Evolutionary conservation across 92 coral and sea anemone genomes (phyloP).

Genomic region (Actinernus sp.): DNA sequence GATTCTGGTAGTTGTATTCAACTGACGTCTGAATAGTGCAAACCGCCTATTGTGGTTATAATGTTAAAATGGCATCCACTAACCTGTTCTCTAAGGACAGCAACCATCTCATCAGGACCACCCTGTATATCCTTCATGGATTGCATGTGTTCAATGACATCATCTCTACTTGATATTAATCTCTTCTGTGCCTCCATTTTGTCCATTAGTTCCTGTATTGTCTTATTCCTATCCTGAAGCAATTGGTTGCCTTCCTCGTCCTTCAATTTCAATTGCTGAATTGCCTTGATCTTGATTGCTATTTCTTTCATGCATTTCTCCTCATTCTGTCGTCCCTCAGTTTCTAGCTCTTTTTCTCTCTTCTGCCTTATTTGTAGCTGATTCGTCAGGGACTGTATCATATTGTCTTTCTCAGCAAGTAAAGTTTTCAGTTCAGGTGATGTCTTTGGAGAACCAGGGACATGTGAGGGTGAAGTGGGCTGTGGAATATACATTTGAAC

Average conservation of each 20-base stretch:
- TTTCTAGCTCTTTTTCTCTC: conserved; percentile 74
- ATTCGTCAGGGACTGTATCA: conserved; percentile 57
- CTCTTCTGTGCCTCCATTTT: conserved; percentile 94
- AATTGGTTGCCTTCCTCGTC: conserved; percentile 86
- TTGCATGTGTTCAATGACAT: conserved; percentile 90
- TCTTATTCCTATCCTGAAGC: conserved; percentile 81
- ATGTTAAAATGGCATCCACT: background rate
- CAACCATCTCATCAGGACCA: conserved; percentile 84
- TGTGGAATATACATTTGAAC: background rate
- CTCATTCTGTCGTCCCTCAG: conserved; percentile 92
- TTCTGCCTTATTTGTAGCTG: conserved; percentile 75
- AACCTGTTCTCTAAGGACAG: conserved; percentile 82
- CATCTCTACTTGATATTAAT: conserved; percentile 85
- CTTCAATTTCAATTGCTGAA: conserved; percentile 71
- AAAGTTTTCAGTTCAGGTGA: conserved; percentile 44
- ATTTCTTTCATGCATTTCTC: conserved; percentile 96
- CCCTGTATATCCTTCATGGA: conserved; percentile 94
- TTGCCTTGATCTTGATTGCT: conserved; percentile 80
- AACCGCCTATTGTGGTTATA: too few relatives aligned
- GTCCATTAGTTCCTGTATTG: conserved; percentile 87
- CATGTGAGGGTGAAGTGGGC: conserved; percentile 21
- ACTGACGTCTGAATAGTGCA: too few relatives aligned
- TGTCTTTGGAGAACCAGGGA: conserved; percentile 13
- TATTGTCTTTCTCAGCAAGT: conserved; percentile 76
- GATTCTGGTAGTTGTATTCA: too few relatives aligned